A percentile compares a stretch with the other conserved stretches of the same genome.
These are phyloP conservation scores for Heterotis niloticus DNA, from an alignment of 2,113 vertebrate genomes.

Conservation along the genomic window DNA sequence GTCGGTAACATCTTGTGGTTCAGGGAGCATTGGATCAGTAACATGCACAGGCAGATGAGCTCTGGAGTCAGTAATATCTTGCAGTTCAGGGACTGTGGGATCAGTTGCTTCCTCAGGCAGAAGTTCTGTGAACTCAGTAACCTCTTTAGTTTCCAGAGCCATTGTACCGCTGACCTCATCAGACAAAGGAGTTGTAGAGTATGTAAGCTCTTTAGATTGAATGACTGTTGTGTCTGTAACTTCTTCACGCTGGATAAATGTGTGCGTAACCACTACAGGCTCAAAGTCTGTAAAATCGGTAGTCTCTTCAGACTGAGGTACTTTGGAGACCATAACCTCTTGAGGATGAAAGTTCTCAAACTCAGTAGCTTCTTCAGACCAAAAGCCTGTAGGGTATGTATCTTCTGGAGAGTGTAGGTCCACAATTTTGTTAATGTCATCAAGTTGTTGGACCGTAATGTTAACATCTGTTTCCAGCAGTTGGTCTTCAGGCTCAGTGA, in stretches of 20 bases:
- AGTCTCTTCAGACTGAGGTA: conserved; percentile 1
- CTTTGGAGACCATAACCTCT: background rate
- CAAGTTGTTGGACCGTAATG: background rate
- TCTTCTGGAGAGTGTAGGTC: conserved; percentile 17
- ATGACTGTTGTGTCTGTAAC: background rate
- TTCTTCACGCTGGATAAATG: conserved; percentile 16
- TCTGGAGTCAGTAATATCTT: background rate
- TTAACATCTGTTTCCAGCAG: conserved; percentile 1
- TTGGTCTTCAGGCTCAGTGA: conserved; percentile 33
- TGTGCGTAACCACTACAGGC: conserved; percentile 22
- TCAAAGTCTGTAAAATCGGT: conserved; percentile 31
- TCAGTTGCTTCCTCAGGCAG: background rate
- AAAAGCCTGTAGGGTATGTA: background rate
- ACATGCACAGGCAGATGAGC: background rate
- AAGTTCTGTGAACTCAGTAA: background rate
- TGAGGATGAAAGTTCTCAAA: conserved; percentile 35
- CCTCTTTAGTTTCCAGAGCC: background rate
- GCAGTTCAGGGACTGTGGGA: background rate
- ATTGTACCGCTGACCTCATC: background rate
- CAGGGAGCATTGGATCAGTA: background rate
- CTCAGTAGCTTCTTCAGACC: conserved; percentile 21
- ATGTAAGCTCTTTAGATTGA: too few species aligned
- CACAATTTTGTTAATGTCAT: conserved; percentile 33
- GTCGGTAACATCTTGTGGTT: background rate
- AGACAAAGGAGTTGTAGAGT: background rate